Base-by-base conservation (phyloP, 1,140 invertebrate species). In the Cydia splendana region DNA sequence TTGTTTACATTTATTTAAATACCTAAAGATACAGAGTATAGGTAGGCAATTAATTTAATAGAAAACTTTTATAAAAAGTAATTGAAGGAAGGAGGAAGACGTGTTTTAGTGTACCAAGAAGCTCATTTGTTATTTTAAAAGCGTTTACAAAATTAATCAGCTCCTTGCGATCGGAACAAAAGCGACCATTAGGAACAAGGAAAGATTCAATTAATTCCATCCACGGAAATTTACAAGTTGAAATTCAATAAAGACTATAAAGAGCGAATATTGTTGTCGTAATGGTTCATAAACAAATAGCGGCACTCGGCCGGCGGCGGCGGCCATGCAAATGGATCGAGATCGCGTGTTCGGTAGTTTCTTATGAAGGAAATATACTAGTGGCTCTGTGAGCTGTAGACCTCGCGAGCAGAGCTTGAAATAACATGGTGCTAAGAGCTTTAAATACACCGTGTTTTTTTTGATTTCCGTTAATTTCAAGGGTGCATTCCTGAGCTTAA, bases 331-430 rank as follows among this genome's bases (percentile, higher is more conserved):
- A 91, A 91, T 91, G 86, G 86, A 91, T 90, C 89, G 90, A 90
- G 87, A 89, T 91, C 86, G 91, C 91, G 90, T 93, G 90, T 88
- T 82, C 86, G 81, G 84, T 84, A 86, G 87, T 91, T 89, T 84
- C 86, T 91, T 90, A 88, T 88, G 88, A 89, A 88, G 88, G 85
- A 90, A 89, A 89, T 90, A 89, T 91, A 90, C n/a, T n/a, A n/a
- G n/a, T n/a, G n/a, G n/a, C n/a, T n/a, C n/a, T n/a, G n/a, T n/a
- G n/a, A n/a, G n/a, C n/a, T n/a, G n/a, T n/a, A n/a, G n/a, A n/a
- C n/a, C n/a, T n/a, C n/a, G n/a, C n/a, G n/a, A n/a, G n/a, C n/a
- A n/a, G n/a, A n/a, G n/a, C n/a, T n/a, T n/a, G n/a, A n/a, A n/a
- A n/a, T n/a, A n/a, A n/a, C n/a, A n/a, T n/a, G n/a, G n/a, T n/a